phyloP scores from a whole-genome alignment of 2,888 invertebrate genomes.

The Resseliella maxima region DNA sequence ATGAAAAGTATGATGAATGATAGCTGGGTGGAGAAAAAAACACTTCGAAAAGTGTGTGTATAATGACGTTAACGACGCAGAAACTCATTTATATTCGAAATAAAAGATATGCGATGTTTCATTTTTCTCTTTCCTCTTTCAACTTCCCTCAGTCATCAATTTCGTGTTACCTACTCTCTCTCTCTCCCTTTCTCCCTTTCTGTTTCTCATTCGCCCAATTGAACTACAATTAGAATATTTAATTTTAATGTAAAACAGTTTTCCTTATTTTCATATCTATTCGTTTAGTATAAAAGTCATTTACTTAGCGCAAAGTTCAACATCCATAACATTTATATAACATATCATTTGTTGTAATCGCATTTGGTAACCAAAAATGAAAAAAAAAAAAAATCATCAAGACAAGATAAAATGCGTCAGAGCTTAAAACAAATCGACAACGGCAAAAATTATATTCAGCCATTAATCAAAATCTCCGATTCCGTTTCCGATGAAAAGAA shows the following conservation, averaged over 20 bases:
- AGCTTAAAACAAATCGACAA: background rate
- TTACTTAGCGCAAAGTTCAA: background rate
- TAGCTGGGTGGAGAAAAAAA: background rate
- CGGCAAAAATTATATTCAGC: background rate
- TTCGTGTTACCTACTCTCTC: background rate
- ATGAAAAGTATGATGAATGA: conserved; percentile 33
- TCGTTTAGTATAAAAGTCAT: background rate
- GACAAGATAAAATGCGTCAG: background rate
- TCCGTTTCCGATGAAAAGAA: background rate
- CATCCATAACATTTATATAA: background rate
- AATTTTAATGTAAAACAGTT: conserved; percentile 28
- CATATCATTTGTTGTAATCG: background rate
- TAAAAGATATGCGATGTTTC: background rate
- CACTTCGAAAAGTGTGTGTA: conserved; percentile 1
- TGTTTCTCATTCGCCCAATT: too few relatives aligned
- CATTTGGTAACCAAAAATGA: background rate
- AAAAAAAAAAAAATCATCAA: background rate
- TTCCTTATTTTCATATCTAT: background rate
- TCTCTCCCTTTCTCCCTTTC: background rate
- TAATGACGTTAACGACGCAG: conserved; percentile 20
- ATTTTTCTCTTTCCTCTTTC: background rate
- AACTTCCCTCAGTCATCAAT: background rate
- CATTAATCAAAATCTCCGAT: conserved; percentile 5
- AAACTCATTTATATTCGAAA: conserved; percentile 39
- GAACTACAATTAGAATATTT: conserved; percentile 26